Evolutionary conservation across 2,113 vertebrate genomes (phyloP).

Genomic region (Zosterops japonicus): DNA sequence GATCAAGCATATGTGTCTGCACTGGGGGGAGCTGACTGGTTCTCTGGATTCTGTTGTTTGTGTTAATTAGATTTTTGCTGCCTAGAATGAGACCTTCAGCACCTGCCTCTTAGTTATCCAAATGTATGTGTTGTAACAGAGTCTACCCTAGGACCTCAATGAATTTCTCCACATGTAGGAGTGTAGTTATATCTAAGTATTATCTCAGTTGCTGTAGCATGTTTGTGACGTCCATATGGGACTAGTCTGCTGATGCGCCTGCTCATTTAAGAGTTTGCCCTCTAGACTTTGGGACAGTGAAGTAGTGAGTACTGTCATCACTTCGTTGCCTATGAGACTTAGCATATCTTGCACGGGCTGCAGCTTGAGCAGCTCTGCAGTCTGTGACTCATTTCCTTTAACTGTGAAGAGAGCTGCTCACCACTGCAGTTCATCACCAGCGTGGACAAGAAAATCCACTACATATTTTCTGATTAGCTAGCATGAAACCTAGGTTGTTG

Average conservation of each 20-base stretch:
- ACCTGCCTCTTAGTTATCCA: not conserved
- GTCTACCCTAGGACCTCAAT: not conserved
- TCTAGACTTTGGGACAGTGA: not conserved
- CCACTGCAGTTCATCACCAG: not conserved
- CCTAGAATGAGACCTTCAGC: not conserved
- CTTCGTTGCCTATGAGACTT: not conserved
- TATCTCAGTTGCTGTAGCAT: not conserved
- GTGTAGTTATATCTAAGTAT: not conserved
- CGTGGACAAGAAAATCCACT: not conserved
- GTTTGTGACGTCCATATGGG: not conserved
- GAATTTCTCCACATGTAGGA: not conserved
- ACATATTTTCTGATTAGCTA: not conserved
- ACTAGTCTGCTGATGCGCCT: not conserved
- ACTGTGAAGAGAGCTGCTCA: not conserved
- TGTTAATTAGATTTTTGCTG: not conserved
- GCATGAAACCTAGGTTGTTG: not conserved
- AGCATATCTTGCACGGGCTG: rapidly evolving
- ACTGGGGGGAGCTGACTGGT: not conserved
- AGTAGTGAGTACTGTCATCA: not conserved
- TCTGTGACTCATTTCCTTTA: not conserved
- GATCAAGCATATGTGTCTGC: not conserved
- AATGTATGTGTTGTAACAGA: not conserved
- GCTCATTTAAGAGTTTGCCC: not conserved
- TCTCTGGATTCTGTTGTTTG: not conserved
- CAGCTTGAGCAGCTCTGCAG: not conserved